These are phyloP conservation scores for Steinernema khuongi DNA, from an alignment of 1,140 invertebrate genomes.

Conservation along the genomic window DNA sequence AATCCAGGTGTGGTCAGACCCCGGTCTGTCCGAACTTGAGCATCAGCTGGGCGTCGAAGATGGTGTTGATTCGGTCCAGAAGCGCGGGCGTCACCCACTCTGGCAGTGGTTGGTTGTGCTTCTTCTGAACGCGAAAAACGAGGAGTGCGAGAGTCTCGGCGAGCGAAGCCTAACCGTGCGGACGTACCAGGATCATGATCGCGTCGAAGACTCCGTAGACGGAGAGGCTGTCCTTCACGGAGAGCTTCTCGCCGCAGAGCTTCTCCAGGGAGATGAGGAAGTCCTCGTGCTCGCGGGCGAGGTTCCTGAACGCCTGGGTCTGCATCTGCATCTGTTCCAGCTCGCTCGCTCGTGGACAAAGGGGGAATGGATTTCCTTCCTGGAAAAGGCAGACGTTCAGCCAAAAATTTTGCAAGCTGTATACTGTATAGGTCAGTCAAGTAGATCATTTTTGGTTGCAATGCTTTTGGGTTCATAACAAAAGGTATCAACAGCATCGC, in stretches of 20 bases:
- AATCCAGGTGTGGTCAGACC: not conserved
- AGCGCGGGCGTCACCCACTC: not conserved
- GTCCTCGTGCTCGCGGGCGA: conserved; percentile 31
- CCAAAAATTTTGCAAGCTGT: too few species aligned
- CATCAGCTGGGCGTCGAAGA: not conserved
- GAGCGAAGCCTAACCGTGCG: too few species aligned
- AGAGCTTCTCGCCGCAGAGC: not conserved
- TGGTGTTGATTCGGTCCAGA: not conserved
- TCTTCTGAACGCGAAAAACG: not conserved
- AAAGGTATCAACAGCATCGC: too few species aligned
- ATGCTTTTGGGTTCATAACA: not conserved
- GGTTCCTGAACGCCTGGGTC: conserved; percentile 23
- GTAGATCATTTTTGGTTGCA: too few species aligned
- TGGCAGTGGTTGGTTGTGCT: not conserved
- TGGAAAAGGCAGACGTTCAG: too few species aligned
- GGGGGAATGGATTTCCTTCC: conserved; percentile 45
- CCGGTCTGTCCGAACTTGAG: not conserved
- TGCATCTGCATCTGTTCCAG: conserved; percentile 21
- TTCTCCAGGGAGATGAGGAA: conserved; percentile 33
- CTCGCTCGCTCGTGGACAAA: conserved; percentile 42
- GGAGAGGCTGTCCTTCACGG: not conserved
- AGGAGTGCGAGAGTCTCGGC: not conserved
- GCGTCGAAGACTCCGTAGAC: not conserved
- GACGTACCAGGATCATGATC: not conserved
- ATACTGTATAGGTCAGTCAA: too few species aligned